Conservation (phyloP, 2,888 invertebrate species). For the Cheilosia vulpina region DNA sequence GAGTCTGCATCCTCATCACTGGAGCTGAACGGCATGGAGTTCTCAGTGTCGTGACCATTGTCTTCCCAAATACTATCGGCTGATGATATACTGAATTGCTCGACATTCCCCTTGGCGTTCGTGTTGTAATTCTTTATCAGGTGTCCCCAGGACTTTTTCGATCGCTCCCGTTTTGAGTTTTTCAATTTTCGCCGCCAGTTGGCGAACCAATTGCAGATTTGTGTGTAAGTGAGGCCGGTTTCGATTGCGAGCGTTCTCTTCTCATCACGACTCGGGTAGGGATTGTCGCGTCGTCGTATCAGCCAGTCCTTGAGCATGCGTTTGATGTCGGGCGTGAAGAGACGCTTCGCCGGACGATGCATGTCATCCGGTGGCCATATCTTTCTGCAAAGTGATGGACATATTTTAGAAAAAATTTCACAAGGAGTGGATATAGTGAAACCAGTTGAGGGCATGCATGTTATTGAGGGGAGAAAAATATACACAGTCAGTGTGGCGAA, state of each 20-base stretch:
- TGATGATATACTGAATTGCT: slow-evolving; percentile 91
- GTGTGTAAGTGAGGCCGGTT: slow-evolving; percentile 91
- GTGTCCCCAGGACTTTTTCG: slow-evolving; percentile 89
- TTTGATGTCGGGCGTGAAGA: slow-evolving; percentile 92
- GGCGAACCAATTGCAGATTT: slow-evolving; percentile 93
- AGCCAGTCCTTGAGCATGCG: slow-evolving; percentile 91
- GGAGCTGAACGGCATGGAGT: slow-evolving; percentile 45
- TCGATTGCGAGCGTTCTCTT: slow-evolving; percentile 89
- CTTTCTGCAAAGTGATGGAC: slow-evolving; percentile 77
- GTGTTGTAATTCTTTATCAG: slow-evolving; percentile 88
- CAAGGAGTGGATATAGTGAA: not conserved
- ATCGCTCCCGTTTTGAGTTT: slow-evolving; percentile 89
- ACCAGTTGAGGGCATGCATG: slow-evolving; percentile 24
- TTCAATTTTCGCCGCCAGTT: slow-evolving; percentile 92
- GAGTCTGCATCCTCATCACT: slow-evolving; percentile 73
- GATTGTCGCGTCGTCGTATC: slow-evolving; percentile 89
- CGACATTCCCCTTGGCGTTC: slow-evolving; percentile 90
- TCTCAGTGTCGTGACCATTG: slow-evolving; percentile 81
- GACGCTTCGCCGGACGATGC: slow-evolving; percentile 87
- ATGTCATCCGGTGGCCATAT: slow-evolving; percentile 84
- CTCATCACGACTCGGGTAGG: slow-evolving; percentile 91
- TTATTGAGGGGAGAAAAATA: slow-evolving; percentile 22
- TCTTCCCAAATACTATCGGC: slow-evolving; percentile 92
- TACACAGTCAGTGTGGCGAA: not conserved
- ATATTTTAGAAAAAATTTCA: not conserved